Conservation (phyloP, 2,797 vertebrate genomes). For the Anabas testudineus region DNA sequence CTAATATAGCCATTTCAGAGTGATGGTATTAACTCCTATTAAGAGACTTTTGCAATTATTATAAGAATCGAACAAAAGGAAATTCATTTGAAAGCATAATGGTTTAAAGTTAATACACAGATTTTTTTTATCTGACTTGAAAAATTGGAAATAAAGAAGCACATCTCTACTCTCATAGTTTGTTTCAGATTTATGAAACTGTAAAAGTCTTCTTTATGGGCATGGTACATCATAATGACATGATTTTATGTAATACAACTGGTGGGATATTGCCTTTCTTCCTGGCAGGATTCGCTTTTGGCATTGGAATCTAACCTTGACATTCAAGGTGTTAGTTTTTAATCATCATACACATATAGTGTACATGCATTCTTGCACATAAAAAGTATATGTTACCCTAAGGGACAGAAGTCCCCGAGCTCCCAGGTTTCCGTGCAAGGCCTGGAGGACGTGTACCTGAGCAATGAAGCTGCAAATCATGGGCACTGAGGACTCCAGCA, state of each 20-base stretch:
- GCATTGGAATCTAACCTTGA: not conserved
- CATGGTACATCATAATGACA: too few relatives aligned
- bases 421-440: slow-evolving; percentile 30
- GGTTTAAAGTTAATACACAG: too few relatives aligned
- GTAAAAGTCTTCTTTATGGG: too few relatives aligned
- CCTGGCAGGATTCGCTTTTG: not conserved
- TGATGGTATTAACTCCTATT: slow-evolving; percentile 11
- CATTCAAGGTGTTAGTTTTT: not conserved
- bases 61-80: not conserved
- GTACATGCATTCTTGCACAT: not conserved
- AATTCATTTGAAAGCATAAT: too few relatives aligned
- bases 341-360: not conserved
- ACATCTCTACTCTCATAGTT: too few relatives aligned
- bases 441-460: slow-evolving; percentile 50
- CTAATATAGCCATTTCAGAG: slow-evolving; percentile 22
- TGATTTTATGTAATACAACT: not conserved
- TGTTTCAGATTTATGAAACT: too few relatives aligned
- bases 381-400: not conserved
- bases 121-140: too few relatives aligned
- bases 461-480: slow-evolving; percentile 50
- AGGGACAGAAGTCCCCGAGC: slow-evolving; percentile 16
- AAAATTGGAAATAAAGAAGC: too few relatives aligned
- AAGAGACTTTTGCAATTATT: slow-evolving; percentile 7
- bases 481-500: slow-evolving; percentile 44
- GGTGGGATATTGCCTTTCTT: too few relatives aligned